Evolutionary conservation across 2,113 vertebrate genomes (phyloP).

Genomic region (Irena cyanogastra): DNA sequence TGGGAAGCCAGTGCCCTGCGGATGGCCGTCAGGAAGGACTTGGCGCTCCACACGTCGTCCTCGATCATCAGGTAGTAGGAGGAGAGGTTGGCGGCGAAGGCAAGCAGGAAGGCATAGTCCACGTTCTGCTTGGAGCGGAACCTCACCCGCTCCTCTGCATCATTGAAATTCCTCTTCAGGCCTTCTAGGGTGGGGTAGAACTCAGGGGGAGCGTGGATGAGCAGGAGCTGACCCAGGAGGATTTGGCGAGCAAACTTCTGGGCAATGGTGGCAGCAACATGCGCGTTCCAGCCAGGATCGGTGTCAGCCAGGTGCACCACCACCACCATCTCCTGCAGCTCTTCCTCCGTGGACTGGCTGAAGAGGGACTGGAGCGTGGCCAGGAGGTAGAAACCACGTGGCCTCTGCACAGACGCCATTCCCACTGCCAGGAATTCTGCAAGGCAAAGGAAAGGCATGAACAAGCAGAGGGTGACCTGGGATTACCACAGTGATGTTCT

Average conservation of each 20-base stretch:
- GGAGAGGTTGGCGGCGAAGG: conserved; percentile 76
- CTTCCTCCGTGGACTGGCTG: conserved; percentile 70
- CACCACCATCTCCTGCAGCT: conserved; percentile 79
- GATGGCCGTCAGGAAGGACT: conserved; percentile 75
- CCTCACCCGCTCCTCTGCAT: conserved; percentile 70
- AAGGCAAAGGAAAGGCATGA: background rate
- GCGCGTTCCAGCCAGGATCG: conserved; percentile 66
- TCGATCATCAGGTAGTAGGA: conserved; percentile 86
- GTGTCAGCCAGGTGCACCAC: conserved; percentile 81
- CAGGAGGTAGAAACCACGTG: conserved; percentile 69
- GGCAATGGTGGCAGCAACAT: conserved; percentile 20
- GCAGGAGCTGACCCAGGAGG: conserved; percentile 71
- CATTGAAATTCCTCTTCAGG: conserved; percentile 76
- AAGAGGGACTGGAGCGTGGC: conserved; percentile 81
- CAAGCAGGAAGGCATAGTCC: conserved; percentile 80
- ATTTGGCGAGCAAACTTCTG: conserved; percentile 63
- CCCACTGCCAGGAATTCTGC: conserved; percentile 81
- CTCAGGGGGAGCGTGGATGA: conserved; percentile 65
- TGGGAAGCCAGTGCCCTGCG: conserved; percentile 54
- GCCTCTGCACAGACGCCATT: conserved; percentile 69
- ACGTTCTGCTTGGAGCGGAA: conserved; percentile 87
- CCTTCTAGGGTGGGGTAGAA: conserved; percentile 68
- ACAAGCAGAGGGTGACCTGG: background rate
- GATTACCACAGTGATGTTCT: rapidly evolving
- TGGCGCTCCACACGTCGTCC: conserved; percentile 72